A percentile compares a stretch with the other conserved stretches of the same genome.
phyloP scores from a whole-genome alignment of 1,140 invertebrate genomes.

The Atta colombica region DNA sequence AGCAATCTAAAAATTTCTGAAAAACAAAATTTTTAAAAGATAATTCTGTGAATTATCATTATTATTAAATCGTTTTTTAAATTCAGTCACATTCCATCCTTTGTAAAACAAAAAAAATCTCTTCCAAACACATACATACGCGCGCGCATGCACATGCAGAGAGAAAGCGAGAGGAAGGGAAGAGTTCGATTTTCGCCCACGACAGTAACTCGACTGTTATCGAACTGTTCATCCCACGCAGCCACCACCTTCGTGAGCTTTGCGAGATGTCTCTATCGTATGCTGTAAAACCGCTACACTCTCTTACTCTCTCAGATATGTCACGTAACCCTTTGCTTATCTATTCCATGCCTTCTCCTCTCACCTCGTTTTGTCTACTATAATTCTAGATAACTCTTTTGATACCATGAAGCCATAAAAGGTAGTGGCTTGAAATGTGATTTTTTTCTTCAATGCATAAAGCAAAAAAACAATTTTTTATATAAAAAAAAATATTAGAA shows the following conservation, averaged over 20 bases:
- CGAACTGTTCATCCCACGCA: conserved; percentile 78
- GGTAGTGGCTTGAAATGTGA: no score
- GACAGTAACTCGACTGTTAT: conserved; percentile 71
- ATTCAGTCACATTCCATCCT: background rate
- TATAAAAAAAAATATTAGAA: background rate
- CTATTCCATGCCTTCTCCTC: background rate
- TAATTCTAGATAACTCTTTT: background rate
- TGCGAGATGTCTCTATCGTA: conserved; percentile 55
- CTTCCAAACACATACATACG: background rate
- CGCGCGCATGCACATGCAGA: background rate
- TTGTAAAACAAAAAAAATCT: background rate
- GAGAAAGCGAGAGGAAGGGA: background rate
- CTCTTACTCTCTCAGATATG: background rate
- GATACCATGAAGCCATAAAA: no score
- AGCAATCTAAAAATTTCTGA: background rate
- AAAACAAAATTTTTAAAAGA: background rate
- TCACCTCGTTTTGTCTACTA: conserved; percentile 3
- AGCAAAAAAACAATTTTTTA: background rate
- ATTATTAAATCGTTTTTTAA: background rate
- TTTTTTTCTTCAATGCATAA: background rate
- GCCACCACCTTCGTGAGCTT: conserved; percentile 66
- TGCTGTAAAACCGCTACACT: conserved; percentile 15
- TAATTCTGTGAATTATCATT: background rate
- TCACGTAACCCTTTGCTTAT: conserved; percentile 8
- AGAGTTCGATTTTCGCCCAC: conserved; percentile 69